Base-by-base conservation (phyloP, 2,797 vertebrate species). In the Thalassophryne amazonica region DNA sequence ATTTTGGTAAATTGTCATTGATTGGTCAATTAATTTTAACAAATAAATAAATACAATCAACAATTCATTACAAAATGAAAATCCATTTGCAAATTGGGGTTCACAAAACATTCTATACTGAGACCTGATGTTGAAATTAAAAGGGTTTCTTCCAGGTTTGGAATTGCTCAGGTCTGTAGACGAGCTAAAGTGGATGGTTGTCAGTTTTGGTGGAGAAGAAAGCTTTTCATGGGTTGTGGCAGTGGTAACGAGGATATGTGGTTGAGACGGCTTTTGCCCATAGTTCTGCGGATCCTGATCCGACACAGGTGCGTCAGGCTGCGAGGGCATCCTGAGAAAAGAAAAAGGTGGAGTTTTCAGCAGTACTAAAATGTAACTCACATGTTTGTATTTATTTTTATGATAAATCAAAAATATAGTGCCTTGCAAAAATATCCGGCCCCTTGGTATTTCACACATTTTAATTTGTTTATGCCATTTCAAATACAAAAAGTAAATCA, bases 241-340 rank as follows among this genome's bases (percentile, higher is more conserved):
- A 98, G 61, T 1, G 95, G 95, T 73, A 98, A 90, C 1, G 64
- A 85, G 2, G 84, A 75, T 43, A 96, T 92, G 58, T 88, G 83
- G 16, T 56, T 84, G 14, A 97, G 87, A 2, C 92, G 91, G 19
- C 58, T 39, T 78, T 97, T 98, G 62, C 93, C 94, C 56, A 98
- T 87, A 1, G 78, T 64, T 75, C 80, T 90, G 40, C 94, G 89
- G 27, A 96, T 92, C 15, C 82, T 52, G 67, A 98, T 91, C 18
- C 95, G 95, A 76, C 96, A 96, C 69, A 93, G 50, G 32, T 87
- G 78, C 21, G 92, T 88, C 81, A 98, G 76, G 60, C 89, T 86
- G 23, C 78, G 86, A 35, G 95, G 86, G 40, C 33, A 19, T 73
- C 87, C 96, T 98, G 73, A 23, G 52, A 39, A 37, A 15, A 31